phyloP scores from a whole-genome alignment of 2,113 vertebrate genomes.

The Podarcis muralis region DNA sequence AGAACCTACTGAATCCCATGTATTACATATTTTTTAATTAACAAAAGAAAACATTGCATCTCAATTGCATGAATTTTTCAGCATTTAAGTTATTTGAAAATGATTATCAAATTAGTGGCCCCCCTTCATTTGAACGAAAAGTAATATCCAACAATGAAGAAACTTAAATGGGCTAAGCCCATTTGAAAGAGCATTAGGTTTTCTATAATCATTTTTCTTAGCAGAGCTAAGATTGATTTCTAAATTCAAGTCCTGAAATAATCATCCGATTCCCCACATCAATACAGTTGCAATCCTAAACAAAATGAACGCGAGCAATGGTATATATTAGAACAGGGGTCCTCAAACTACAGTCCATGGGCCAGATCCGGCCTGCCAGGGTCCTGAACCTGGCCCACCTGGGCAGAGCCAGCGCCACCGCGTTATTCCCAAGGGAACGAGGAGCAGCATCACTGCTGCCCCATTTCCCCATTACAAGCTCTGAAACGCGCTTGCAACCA shows the following conservation, averaged over 20 bases:
- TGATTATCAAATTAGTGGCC: background rate
- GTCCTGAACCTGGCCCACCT: too few relatives aligned
- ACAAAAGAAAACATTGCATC: background rate
- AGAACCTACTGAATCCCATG: slow-evolving; percentile 5
- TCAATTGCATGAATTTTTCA: background rate
- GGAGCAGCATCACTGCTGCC: too few relatives aligned
- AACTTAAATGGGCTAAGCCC: background rate
- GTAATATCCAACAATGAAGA: background rate
- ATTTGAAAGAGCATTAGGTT: background rate
- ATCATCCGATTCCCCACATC: background rate
- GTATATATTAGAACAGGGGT: background rate
- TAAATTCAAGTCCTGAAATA: background rate
- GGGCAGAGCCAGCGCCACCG: too few relatives aligned
- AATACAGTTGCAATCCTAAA: background rate
- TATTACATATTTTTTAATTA: background rate
- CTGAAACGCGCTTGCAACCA: too few relatives aligned
- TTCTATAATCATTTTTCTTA: background rate
- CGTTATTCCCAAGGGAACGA: too few relatives aligned
- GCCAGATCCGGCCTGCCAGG: too few relatives aligned
- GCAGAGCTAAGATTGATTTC: background rate
- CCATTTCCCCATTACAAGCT: too few relatives aligned
- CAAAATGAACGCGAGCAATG: background rate
- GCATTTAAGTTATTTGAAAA: background rate
- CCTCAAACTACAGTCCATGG: too few relatives aligned
- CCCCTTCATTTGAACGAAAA: background rate